Evolutionary conservation across 2,113 vertebrate genomes (phyloP).

Genomic region (Anas platyrhynchos): DNA sequence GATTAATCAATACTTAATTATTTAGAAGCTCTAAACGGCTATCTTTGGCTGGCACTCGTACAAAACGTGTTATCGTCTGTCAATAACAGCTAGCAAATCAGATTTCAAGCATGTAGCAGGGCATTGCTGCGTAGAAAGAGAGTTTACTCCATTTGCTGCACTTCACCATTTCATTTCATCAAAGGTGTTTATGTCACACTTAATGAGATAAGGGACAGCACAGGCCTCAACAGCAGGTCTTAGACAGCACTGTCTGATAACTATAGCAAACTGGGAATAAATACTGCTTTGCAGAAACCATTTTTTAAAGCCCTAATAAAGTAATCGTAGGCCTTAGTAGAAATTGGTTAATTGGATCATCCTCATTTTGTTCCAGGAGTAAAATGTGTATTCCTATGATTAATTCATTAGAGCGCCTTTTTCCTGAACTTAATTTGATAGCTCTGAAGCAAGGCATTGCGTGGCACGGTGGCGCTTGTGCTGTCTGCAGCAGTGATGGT

Average conservation of each 20-base stretch:
- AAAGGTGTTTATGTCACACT: conserved; percentile 69
- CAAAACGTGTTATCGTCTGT: conserved; percentile 64
- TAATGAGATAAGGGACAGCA: conserved; percentile 71
- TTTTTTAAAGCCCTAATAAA: conserved; percentile 53
- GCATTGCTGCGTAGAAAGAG: conserved; percentile 28
- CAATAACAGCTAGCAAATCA: conserved; percentile 71
- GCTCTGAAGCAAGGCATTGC: neutral
- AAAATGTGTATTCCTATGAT: conserved; percentile 18
- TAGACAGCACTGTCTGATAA: conserved; percentile 55
- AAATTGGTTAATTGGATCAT: conserved; percentile 43
- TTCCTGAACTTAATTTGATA: conserved; percentile 45
- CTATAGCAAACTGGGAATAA: conserved; percentile 57
- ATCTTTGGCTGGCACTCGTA: conserved; percentile 49
- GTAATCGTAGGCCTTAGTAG: conserved; percentile 17
- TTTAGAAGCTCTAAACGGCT: conserved; percentile 76
- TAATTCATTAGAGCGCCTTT: conserved; percentile 38
- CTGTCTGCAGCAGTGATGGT: neutral
- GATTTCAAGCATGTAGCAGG: conserved; percentile 46
- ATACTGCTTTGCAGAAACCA: conserved; percentile 25
- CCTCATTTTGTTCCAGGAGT: conserved; percentile 1
- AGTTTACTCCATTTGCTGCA: conserved; percentile 42
- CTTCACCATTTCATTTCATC: conserved; percentile 74
- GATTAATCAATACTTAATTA: conserved; percentile 81
- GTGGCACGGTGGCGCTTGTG: neutral
- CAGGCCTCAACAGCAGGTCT: conserved; percentile 18